A percentile compares a stretch with the other conserved stretches of the same genome.
Evolutionary conservation across 2,113 vertebrate genomes (phyloP).

Genomic region (Galemys pyrenaicus): DNA sequence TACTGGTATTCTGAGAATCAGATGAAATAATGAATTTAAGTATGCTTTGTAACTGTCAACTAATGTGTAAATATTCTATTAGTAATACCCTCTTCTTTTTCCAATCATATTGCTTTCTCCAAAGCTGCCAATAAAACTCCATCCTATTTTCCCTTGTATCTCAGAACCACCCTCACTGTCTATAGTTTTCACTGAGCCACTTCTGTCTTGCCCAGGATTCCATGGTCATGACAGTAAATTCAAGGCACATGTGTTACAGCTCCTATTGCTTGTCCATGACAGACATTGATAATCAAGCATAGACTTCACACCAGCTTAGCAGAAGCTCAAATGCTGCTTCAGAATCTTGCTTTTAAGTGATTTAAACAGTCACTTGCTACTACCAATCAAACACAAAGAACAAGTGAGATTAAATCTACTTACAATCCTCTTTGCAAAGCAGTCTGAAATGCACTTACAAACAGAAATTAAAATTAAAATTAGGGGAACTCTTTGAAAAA

Average conservation of each 20-base stretch:
- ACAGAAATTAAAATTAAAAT: background rate
- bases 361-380: background rate
- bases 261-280: background rate
- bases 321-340: background rate
- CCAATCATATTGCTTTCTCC: background rate
- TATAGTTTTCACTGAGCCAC: background rate
- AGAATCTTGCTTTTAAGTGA: background rate
- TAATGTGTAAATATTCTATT: background rate
- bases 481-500: background rate
- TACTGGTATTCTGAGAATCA: background rate
- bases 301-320: background rate
- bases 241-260: fast-evolving
- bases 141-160: background rate
- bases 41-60: background rate
- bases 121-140: background rate
- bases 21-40: background rate
- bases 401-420: background rate
- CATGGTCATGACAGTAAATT: background rate
- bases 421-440: background rate
- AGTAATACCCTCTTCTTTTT: background rate
- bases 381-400: background rate
- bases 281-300: background rate
- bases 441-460: background rate
- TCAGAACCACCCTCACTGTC: background rate
- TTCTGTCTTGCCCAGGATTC: background rate